Conservation (phyloP, 1,140 invertebrate genomes). For the Pseudachorutes palmiensis region DNA sequence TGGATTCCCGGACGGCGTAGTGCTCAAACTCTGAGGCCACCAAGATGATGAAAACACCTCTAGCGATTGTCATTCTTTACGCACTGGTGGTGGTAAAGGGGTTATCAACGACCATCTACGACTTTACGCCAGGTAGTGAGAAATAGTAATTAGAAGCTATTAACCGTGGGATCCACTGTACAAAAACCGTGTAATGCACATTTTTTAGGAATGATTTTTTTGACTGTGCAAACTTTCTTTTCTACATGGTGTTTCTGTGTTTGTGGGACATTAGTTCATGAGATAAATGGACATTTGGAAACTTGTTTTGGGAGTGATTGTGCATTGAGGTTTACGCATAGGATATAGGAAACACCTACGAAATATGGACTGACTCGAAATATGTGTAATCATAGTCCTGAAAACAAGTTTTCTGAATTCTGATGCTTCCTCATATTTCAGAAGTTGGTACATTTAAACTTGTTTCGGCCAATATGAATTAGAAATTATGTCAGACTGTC, state of each 20-base stretch:
- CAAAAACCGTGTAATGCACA: background rate
- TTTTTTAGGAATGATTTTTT: background rate
- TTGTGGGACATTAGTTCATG: slow-evolving; percentile 1
- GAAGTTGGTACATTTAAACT: too few species aligned
- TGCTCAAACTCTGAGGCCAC: background rate
- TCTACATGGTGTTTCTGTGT: background rate
- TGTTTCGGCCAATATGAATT: too few species aligned
- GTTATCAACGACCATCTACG: slow-evolving; percentile 26
- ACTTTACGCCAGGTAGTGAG: slow-evolving; percentile 23
- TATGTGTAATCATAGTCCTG: too few species aligned
- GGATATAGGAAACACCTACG: background rate
- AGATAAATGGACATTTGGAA: background rate
- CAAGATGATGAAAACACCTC: slow-evolving; percentile 33
- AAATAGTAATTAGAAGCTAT: background rate
- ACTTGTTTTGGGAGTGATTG: background rate
- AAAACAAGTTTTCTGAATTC: too few species aligned
- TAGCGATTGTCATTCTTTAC: slow-evolving; percentile 22
- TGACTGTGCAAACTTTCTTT: background rate
- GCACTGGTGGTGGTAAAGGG: slow-evolving; percentile 18
- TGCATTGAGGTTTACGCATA: background rate
- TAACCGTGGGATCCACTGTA: background rate
- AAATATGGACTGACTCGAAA: too few species aligned
- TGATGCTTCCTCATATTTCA: too few species aligned
- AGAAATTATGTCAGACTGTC: too few species aligned
- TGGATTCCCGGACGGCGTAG: too few species aligned